Evolutionary conservation across 2,113 vertebrate genomes (phyloP), one percentile per base, ranked within the genome.

Genomic region (Tupaia chinensis): DNA sequence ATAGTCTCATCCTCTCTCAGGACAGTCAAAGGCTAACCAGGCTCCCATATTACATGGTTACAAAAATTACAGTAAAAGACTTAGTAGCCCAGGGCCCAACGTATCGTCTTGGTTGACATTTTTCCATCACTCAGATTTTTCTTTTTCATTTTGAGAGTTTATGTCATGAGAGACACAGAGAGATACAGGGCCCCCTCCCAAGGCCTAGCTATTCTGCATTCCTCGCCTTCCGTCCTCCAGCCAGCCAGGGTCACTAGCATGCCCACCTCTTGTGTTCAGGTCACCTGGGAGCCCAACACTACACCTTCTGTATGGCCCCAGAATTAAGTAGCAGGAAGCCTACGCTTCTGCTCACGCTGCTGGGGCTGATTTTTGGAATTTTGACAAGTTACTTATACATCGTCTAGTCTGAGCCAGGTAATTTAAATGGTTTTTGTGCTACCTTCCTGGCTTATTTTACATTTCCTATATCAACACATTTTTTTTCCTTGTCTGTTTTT

Each of bases 41-140:
- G 58, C 9, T 58, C 63, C 0, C 9, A 32, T 5, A 54, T 81
- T 53, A 72, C 29, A 91, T 78, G 87, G 5, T 70, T 81, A 44
- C 10, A 0, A 69, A 61, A 81, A 89, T 82, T 58, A 69, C 6
- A 73, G 85, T 0, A 53, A 0, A 0, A 23, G 9, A 91, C 92
- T 29, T 29, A 5, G 0, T 0, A 0, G 0, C 69, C 85, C 44
- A 81, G 73, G 27, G 0, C 1, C 0, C 16, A 0, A 0, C 17
- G 83, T 87, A 66, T 29, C n/a, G 9, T 25, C 0, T 78, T 58
- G 0, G 1, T 66, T 72, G 56, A 11, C 14, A 65, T 60, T 86
- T 79, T 81, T 70, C 78, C 0, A 5, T 20, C 56, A 82, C 96
- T 86, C 5, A n/a, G 63, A n/a, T 91, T 76, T 76, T 44, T 44